Percentiles rank a stretch among this genome's conserved stretches.
These are phyloP conservation scores for Cecropterus lyciades DNA, from an alignment of 1,140 invertebrate genomes.

Conservation along the genomic window DNA sequence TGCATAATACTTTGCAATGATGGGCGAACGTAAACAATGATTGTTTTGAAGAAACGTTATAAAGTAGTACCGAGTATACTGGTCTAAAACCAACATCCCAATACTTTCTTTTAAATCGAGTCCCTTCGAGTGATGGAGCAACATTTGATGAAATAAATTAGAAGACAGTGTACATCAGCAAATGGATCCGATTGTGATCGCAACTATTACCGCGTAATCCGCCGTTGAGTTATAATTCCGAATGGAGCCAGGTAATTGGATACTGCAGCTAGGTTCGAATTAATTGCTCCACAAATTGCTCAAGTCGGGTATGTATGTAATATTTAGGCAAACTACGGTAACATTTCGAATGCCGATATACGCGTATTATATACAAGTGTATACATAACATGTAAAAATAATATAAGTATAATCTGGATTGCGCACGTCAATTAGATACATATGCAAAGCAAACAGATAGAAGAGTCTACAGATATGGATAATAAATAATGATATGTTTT, in stretches of 20 bases:
- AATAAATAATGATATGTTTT: too few species aligned
- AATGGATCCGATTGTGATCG: conserved; percentile 7
- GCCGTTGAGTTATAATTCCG: conserved; percentile 8
- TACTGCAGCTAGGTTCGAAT: conserved; percentile 5
- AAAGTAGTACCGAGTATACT: too few species aligned
- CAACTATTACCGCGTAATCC: conserved; percentile 5
- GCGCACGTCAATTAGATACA: too few species aligned
- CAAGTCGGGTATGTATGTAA: not conserved
- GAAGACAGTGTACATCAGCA: not conserved
- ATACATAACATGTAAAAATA: not conserved
- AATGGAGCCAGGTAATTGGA: conserved; percentile 8
- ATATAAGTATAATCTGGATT: too few species aligned
- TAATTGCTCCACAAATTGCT: conserved; percentile 6
- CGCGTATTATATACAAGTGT: not conserved
- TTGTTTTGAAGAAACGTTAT: too few species aligned
- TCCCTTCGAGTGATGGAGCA: too few species aligned
- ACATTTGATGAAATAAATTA: not conserved
- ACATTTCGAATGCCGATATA: not conserved
- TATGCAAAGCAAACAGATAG: too few species aligned
- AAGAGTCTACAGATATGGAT: too few species aligned
- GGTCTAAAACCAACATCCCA: too few species aligned
- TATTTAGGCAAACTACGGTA: not conserved
- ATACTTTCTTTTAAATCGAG: too few species aligned
- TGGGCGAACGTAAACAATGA: too few species aligned
- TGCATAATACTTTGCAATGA: too few species aligned